These are phyloP conservation scores for Octonoba sinensis DNA, from an alignment of 2,888 invertebrate genomes.

Conservation along the genomic window DNA sequence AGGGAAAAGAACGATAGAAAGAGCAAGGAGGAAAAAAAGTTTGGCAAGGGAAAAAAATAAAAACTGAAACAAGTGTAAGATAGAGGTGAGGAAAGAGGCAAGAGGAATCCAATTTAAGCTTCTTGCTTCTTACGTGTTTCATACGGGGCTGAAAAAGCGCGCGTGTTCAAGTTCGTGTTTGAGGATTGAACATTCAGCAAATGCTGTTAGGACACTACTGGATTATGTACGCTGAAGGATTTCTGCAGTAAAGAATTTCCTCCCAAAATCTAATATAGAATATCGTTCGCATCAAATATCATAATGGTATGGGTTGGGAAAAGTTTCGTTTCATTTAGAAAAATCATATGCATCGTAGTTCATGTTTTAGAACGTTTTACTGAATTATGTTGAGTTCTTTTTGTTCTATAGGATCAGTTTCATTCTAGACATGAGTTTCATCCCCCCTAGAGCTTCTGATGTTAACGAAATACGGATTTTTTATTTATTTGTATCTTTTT, in stretches of 20 bases:
- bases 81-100: constrained; percentile 50
- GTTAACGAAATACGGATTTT: no score
- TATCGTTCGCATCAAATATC: no score
- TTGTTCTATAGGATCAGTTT: no score
- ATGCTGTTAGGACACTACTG: constrained; percentile 34
- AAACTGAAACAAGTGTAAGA: constrained; percentile 36
- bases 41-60: neutral
- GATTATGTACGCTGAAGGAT: constrained; percentile 26
- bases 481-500: no score
- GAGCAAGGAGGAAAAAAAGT: neutral
- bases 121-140: constrained; percentile 36
- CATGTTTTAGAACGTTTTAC: no score
- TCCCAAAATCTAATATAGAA: neutral
- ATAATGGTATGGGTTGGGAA: no score
- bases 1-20: constrained; percentile 11
- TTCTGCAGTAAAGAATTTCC: neutral
- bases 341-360: no score
- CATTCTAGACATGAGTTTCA: no score
- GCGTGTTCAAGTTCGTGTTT: constrained; percentile 58
- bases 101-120: constrained; percentile 62
- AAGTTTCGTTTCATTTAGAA: no score
- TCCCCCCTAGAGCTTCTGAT: no score
- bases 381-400: no score
- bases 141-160: constrained; percentile 23
- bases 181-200: constrained; percentile 1